Base-by-base conservation (phyloP, 2,888 invertebrate genomes). In the Fissipunctia ypsillon region DNA sequence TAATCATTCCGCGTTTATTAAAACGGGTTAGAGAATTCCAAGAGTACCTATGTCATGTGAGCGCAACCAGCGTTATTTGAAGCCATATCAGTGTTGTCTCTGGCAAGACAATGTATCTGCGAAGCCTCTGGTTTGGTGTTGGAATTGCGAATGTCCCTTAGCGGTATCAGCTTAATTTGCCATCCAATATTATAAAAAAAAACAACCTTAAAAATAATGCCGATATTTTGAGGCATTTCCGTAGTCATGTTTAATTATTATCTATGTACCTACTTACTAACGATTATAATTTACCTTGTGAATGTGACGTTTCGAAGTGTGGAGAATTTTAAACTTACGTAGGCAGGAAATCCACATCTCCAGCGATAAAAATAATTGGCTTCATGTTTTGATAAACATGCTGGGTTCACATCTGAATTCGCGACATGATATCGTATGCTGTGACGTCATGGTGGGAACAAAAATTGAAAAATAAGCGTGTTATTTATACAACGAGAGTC, bases 291-390 rank as follows among this genome's bases (percentile, higher is more conserved):
- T 45, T 25, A 50, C 35, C 22, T 31, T 50, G 22, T 22, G 28
- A 41, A 38, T 50, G 22, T 22, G 28, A 41, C 12, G 28, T 41
- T 48, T 14, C 0, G 5, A 67, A 52, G 9, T 48, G n/a, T 57
- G 38, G 31, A 61, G 43, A 67, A 80, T 28, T 57, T 48, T n/a
- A n/a, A n/a, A 81, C 7, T 16, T 28, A 54, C 41, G 48, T 43
- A 9, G 63, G 50, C 54, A 77, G 82, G 78, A 76, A 83, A 70
- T 50, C 54, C 56, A 78, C 74, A 73, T 64, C 69, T 64, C 48
- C 31, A 2, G 22, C 83, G 79, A 81, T 83, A 81, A 81, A 83
- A 83, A 81, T 81, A 81, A 81, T 81, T 83, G 59, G 56, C 31
- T 64, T 56, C 83, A 31, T 78, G 83, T 81, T 83, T 73, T 69